Base-by-base conservation (phyloP, 2,888 invertebrate genomes). In the Eulithis testata region DNA sequence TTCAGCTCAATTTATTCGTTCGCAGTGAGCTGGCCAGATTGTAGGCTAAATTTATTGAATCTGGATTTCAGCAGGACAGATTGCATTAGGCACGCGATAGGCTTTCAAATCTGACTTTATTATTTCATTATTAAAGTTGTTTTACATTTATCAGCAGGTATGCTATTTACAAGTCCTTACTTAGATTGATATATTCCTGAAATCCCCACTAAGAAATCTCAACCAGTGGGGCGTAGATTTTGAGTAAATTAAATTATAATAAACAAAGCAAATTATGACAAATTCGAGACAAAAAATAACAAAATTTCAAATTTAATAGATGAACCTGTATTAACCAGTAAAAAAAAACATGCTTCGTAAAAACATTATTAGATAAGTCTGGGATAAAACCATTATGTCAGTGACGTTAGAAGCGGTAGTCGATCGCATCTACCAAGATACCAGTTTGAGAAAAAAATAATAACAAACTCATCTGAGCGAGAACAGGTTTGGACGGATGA, bases 391-490 rank as follows among this genome's bases (percentile, higher is more conserved):
- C 56, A 72, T 73, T 76, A 70, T 66, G 62, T 63, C 65, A 59
- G 63, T 49, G 63, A 66, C 68, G 76, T 79, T 49, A 49, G 77
- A 82, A 74, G 70, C 74, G 71, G 79, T 80, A 81, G 77, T 77
- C 64, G 68, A 71, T 74, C 72, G 77, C 77, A 73, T 75, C 77
- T 76, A 58, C 72, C 68, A 72, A 76, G 81, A 78, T 78, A 78
- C 75, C 76, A 76, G 74, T 73, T 76, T 63, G 74, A 74, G 74
- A 89, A 89, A 89, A 89, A 89, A 88, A 88, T 87, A 89, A 89
- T 85, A 90, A 90, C 86, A 89, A 87, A 86, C 87, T 90, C 85
- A 90, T 90, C 86, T 87, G 88, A 73, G 70, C 77, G 70, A 83
- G 82, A 91, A 92, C 92, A 76, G 89, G 92, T 91, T 91, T 69